Percentiles rank a stretch among this genome's conserved stretches.
phyloP scores from a whole-genome alignment of 2,113 vertebrate species.

The Nesogale talazaci region DNA sequence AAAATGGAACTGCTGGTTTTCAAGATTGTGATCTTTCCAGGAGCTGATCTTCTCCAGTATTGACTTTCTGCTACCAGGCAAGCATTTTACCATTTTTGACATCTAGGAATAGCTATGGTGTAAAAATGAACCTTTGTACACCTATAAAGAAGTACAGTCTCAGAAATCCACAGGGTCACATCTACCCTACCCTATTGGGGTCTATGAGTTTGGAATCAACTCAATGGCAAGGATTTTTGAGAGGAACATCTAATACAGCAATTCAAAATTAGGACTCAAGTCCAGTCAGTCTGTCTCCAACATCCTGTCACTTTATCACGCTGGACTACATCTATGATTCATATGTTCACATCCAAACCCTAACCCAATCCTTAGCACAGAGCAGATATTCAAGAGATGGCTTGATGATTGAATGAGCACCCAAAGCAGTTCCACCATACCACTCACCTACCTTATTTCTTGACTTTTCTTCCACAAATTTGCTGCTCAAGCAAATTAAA shows the following conservation, averaged over 20 bases:
- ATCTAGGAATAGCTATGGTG: no score
- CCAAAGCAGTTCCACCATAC: conserved; percentile 1
- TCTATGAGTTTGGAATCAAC: no score
- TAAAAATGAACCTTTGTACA: no score
- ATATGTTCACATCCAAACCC: background rate
- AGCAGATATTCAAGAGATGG: background rate
- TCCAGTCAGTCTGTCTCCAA: background rate
- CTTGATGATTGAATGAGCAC: background rate
- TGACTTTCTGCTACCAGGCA: background rate
- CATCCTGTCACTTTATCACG: background rate
- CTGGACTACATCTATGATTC: background rate
- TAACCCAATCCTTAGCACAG: background rate
- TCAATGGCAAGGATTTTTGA: no score
- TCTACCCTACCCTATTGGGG: no score
- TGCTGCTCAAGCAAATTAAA: conserved; percentile 63
- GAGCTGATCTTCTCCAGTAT: background rate
- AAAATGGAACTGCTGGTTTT: background rate
- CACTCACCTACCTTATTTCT: background rate
- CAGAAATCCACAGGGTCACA: no score
- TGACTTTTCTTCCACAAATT: conserved; percentile 21
- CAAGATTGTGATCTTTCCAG: background rate
- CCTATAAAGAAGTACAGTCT: no score
- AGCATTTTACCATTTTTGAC: background rate
- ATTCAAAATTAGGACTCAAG: background rate
- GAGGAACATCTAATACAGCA: background rate